Conservation (phyloP, 2,888 invertebrate genomes). For the Rotaria magnacalcarata region DNA sequence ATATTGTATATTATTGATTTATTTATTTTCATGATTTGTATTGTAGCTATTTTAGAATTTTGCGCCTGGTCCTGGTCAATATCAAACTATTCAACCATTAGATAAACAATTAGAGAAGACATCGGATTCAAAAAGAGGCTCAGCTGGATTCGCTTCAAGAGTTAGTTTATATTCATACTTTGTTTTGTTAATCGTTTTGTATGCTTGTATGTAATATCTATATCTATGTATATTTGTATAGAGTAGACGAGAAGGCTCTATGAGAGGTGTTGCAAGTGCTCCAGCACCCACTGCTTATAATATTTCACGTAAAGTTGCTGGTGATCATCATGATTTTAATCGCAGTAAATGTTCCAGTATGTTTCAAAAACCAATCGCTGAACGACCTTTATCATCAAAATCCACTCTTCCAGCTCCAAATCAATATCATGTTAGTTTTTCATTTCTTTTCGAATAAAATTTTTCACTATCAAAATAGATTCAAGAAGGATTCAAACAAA, state of each 20-base stretch:
- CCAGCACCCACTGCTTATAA: slow-evolving; percentile 43
- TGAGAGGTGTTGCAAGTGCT: slow-evolving; percentile 6
- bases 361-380: slow-evolving; percentile 56
- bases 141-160: slow-evolving; percentile 58
- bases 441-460: not conserved
- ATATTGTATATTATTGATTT: slow-evolving; percentile 42
- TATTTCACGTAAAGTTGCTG: not conserved
- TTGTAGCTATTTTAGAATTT: slow-evolving; percentile 52
- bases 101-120: slow-evolving; percentile 49
- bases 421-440: slow-evolving; percentile 53
- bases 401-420: slow-evolving; percentile 55
- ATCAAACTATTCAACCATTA: slow-evolving; percentile 50
- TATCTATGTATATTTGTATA: not conserved
- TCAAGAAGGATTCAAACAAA: not conserved
- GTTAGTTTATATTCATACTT: slow-evolving; percentile 46
- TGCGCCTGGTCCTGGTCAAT: slow-evolving; percentile 57
- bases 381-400: slow-evolving; percentile 48
- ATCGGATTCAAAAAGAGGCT: slow-evolving; percentile 56
- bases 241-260: not conserved
- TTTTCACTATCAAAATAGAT: not conserved
- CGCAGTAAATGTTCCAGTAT: slow-evolving; percentile 50
- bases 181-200: not conserved
- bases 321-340: slow-evolving; percentile 51
- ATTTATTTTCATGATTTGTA: slow-evolving; percentile 1
- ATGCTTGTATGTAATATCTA: no score